phyloP scores from a whole-genome alignment of 2,797 vertebrate species.

The Clangula hyemalis region DNA sequence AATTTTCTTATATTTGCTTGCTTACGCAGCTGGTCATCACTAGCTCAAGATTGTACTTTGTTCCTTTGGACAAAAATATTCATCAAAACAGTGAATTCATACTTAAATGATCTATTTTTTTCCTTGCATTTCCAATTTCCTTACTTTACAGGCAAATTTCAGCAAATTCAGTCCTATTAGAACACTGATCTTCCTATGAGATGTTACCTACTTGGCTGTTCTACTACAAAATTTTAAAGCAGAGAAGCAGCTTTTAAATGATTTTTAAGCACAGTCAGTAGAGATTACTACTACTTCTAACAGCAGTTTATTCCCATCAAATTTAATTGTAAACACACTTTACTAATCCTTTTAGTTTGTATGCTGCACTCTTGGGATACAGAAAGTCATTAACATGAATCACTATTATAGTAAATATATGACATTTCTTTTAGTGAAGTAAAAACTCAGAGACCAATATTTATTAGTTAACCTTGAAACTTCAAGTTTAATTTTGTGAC shows the following conservation, averaged over 20 bases:
- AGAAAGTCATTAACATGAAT: not conserved
- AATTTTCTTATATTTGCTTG: accelerated
- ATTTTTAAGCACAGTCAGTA: not conserved
- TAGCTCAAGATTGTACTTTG: too few species aligned
- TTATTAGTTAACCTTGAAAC: not conserved
- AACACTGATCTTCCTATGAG: not conserved
- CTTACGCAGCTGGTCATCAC: accelerated
- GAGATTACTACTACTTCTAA: not conserved
- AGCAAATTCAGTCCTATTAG: not conserved
- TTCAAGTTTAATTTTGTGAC: not conserved
- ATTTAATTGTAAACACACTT: not conserved
- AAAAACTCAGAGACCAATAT: not conserved
- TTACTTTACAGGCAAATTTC: not conserved
- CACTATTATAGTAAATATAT: not conserved
- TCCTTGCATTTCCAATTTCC: not conserved
- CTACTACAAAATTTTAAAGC: not conserved
- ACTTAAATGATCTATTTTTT: not conserved
- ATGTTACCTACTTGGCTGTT: not conserved
- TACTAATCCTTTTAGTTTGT: not conserved
- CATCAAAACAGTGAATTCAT: not conserved
- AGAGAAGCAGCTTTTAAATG: not conserved
- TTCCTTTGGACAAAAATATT: not conserved
- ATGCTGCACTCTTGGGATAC: not conserved
- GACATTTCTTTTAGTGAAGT: not conserved
- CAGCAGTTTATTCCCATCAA: not conserved